A percentile compares a stretch with the other conserved stretches of the same genome.
phyloP scores from a whole-genome alignment of 2,888 invertebrate species.

The Drosophila stalkeri region DNA sequence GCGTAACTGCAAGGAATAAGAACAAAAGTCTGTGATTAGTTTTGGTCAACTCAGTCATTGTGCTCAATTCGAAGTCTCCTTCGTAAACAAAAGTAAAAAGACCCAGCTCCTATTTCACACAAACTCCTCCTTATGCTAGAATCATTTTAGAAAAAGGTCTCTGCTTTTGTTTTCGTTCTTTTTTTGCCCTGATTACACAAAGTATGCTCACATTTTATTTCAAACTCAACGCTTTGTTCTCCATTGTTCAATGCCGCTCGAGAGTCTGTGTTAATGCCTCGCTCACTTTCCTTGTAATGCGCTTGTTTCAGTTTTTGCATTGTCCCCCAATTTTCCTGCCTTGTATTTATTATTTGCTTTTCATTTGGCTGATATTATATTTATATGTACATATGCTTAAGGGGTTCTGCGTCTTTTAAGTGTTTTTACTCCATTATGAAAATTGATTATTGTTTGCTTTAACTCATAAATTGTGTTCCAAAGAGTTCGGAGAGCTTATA shows the following conservation, averaged over 20 bases:
- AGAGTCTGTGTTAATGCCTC: conserved; percentile 64
- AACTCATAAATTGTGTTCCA: neutral
- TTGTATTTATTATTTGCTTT: conserved; percentile 64
- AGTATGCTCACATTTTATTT: conserved; percentile 47
- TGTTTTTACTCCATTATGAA: conserved; percentile 23
- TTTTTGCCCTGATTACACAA: conserved; percentile 49
- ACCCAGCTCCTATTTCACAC: conserved; percentile 51
- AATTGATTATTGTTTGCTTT: conserved; percentile 33
- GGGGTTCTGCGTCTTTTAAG: neutral
- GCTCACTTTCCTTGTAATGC: conserved; percentile 60
- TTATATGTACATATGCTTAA: conserved; percentile 47
- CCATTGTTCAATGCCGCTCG: conserved; percentile 30
- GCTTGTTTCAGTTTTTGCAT: conserved; percentile 67
- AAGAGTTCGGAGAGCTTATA: neutral
- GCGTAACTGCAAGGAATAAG: conserved; percentile 53
- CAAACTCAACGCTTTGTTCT: conserved; percentile 40
- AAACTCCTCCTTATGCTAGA: conserved; percentile 50
- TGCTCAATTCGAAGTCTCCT: conserved; percentile 19
- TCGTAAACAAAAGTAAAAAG: conserved; percentile 3
- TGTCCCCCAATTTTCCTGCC: conserved; percentile 72
- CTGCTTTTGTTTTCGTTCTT: neutral
- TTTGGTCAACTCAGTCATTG: conserved; percentile 40
- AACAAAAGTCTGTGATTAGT: conserved; percentile 52
- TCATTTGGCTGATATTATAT: conserved; percentile 67
- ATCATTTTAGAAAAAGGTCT: conserved; percentile 28